Conservation (phyloP, 2,113 vertebrate genomes). For the Cariama cristata region DNA sequence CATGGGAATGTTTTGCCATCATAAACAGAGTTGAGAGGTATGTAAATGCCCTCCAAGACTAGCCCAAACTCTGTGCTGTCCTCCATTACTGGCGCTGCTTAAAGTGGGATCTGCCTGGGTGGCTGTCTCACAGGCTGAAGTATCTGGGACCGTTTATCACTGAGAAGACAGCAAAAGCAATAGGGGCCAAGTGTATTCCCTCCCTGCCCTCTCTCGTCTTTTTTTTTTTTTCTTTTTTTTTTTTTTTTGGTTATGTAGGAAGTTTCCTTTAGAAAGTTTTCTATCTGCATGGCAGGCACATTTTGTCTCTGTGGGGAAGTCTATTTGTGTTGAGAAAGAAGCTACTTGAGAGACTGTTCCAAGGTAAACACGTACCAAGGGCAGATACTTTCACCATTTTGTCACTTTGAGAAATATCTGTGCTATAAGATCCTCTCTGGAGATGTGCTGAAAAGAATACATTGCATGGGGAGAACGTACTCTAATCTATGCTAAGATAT, state of each 20-base stretch:
- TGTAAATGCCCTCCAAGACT: neutral
- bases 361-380: neutral
- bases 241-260: neutral
- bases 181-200: neutral
- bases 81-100: neutral
- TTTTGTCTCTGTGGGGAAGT: neutral
- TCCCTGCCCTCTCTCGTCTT: too few species aligned
- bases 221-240: neutral
- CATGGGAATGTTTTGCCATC: neutral
- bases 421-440: neutral
- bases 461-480: neutral
- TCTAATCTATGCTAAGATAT: neutral
- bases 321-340: neutral
- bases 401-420: neutral
- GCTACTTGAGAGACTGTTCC: neutral
- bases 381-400: neutral
- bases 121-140: neutral
- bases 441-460: neutral
- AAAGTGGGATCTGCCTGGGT: neutral
- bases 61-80: neutral
- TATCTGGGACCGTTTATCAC: neutral
- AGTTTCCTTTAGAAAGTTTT: neutral
- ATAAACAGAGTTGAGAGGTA: neutral
- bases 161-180: neutral
- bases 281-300: neutral